Evolutionary conservation across 2,888 invertebrate genomes (phyloP).

Genomic region (Rhimphoctona megacephalus): DNA sequence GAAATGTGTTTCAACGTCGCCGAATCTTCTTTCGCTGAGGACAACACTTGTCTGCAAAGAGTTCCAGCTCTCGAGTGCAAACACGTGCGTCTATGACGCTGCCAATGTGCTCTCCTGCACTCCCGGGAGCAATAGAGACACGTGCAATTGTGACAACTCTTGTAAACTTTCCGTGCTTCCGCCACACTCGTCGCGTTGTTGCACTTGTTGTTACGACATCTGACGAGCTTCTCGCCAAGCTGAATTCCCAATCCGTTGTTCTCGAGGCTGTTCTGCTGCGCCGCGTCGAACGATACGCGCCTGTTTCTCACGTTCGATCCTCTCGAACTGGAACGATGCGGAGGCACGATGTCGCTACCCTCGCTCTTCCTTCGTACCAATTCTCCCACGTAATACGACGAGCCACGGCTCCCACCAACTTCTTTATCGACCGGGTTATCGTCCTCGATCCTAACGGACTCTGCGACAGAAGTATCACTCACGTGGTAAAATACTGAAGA

Average conservation of each 20-base stretch:
- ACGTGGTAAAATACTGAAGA: slow-evolving; percentile 63
- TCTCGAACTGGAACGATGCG: slow-evolving; percentile 63
- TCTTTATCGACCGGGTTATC: slow-evolving; percentile 72
- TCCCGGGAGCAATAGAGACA: slow-evolving; percentile 97
- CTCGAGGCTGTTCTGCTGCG: slow-evolving; percentile 77
- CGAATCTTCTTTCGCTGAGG: slow-evolving; percentile 92
- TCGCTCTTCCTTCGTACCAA: slow-evolving; percentile 88
- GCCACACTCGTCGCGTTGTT: slow-evolving; percentile 89
- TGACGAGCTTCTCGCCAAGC: slow-evolving; percentile 86
- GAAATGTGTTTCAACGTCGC: slow-evolving; percentile 92
- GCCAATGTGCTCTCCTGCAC: slow-evolving; percentile 97
- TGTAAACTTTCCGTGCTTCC: slow-evolving; percentile 93
- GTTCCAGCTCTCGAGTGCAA: slow-evolving; percentile 96
- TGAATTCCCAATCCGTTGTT: slow-evolving; percentile 75
- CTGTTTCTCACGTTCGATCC: slow-evolving; percentile 76
- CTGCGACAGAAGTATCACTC: slow-evolving; percentile 74
- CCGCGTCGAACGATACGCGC: slow-evolving; percentile 87
- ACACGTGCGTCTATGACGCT: slow-evolving; percentile 95
- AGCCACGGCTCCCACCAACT: slow-evolving; percentile 71
- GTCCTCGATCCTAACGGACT: slow-evolving; percentile 82
- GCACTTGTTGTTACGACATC: slow-evolving; percentile 94
- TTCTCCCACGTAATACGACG: slow-evolving; percentile 77
- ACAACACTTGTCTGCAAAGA: slow-evolving; percentile 94
- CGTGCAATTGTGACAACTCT: slow-evolving; percentile 97
- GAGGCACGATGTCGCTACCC: slow-evolving; percentile 86